phyloP scores from a whole-genome alignment of 2,888 invertebrate species.

The Thysanoteuthis rhombus region DNA sequence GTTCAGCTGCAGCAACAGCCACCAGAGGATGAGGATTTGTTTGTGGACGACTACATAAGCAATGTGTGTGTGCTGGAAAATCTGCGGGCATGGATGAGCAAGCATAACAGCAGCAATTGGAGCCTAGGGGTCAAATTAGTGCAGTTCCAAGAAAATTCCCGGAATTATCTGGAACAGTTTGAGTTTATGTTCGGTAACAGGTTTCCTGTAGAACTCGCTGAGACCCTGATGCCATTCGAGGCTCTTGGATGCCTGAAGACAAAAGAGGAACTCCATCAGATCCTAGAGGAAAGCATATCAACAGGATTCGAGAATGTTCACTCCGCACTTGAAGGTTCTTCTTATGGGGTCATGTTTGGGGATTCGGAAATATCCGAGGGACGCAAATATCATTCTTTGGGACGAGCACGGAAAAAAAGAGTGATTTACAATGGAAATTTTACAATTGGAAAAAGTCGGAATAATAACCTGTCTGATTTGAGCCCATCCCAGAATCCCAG shows the following conservation, averaged over 20 bases:
- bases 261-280: neutral
- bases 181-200: neutral
- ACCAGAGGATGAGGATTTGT: neutral
- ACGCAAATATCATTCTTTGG: neutral
- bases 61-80: conserved; percentile 14
- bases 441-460: neutral
- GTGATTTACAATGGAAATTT: neutral
- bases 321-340: neutral
- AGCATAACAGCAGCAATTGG: conserved; percentile 27
- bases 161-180: neutral
- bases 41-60: neutral
- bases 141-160: conserved; percentile 15
- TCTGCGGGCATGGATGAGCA: neutral
- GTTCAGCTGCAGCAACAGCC: neutral
- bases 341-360: neutral
- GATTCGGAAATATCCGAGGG: neutral
- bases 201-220: neutral
- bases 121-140: conserved; percentile 22
- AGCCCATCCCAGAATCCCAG: neutral
- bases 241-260: neutral
- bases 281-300: neutral
- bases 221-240: conserved; percentile 17
- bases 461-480: neutral
- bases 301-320: neutral
- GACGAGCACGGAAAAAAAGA: neutral